These are phyloP conservation scores for Isotomurus palustris DNA, from an alignment of 2,888 invertebrate genomes.

Conservation along the genomic window DNA sequence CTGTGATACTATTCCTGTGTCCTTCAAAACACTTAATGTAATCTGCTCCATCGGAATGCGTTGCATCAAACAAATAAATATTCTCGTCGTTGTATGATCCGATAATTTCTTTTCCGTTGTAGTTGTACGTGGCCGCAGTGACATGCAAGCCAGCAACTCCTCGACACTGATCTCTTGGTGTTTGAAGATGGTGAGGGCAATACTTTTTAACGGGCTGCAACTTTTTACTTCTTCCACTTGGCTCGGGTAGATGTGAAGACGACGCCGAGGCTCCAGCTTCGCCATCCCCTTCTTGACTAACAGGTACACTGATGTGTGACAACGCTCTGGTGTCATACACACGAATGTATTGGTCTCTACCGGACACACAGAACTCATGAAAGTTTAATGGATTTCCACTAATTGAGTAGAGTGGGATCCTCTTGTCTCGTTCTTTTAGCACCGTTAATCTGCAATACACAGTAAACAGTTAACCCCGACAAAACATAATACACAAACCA, in stretches of 20 bases:
- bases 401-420: constrained; percentile 81
- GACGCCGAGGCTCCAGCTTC: not conserved
- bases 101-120: constrained; percentile 82
- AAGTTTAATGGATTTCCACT: constrained; percentile 73
- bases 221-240: constrained; percentile 10
- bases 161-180: too few species aligned
- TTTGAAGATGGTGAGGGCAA: constrained; percentile 59
- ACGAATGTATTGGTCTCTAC: constrained; percentile 71
- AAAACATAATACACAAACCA: too few species aligned
- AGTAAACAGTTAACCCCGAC: too few species aligned
- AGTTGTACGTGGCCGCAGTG: constrained; percentile 85
- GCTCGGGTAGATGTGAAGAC: too few species aligned
- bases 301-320: constrained; percentile 22
- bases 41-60: constrained; percentile 55
- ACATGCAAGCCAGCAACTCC: constrained; percentile 63
- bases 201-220: constrained; percentile 58
- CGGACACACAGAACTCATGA: constrained; percentile 76
- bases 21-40: constrained; percentile 60
- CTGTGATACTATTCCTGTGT: constrained; percentile 58
- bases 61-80: constrained; percentile 79
- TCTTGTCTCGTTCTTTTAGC: constrained; percentile 55
- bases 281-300: constrained; percentile 12
- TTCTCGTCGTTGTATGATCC: constrained; percentile 93
- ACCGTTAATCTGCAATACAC: constrained; percentile 49
- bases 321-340: constrained; percentile 61